Evolutionary conservation across 2,888 invertebrate genomes (phyloP).

Genomic region (Acanthosepion pharaonis): DNA sequence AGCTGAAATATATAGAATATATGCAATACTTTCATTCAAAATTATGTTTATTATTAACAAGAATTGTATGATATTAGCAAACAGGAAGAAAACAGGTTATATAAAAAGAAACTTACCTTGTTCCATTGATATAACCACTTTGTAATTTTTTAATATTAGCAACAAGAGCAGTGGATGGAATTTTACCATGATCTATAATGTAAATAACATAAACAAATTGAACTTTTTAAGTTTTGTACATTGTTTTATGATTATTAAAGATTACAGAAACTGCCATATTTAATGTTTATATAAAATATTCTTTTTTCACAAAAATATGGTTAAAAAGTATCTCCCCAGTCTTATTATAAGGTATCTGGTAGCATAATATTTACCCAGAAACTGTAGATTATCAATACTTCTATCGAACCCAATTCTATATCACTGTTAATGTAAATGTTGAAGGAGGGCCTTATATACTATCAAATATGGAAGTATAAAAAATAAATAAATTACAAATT

Average conservation of each 20-base stretch:
- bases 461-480: background rate
- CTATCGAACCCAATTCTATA: background rate
- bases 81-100: background rate
- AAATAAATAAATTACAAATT: too few species aligned
- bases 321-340: background rate
- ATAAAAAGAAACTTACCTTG: slow-evolving; percentile 77
- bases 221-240: background rate
- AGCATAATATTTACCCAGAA: background rate
- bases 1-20: too few species aligned
- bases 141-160: slow-evolving; percentile 98
- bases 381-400: background rate
- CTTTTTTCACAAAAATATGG: too few species aligned
- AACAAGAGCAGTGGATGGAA: slow-evolving; percentile 89
- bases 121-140: slow-evolving; percentile 99
- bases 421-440: background rate
- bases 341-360: background rate
- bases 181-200: slow-evolving; percentile 65
- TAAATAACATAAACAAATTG: background rate
- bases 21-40: too few species aligned
- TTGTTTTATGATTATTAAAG: background rate
- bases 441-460: background rate
- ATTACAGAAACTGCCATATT: background rate
- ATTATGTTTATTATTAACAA: too few species aligned
- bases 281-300: too few species aligned
- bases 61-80: too few species aligned